Conservation (phyloP, 2,888 invertebrate species). For the Operophtera brumata region DNA sequence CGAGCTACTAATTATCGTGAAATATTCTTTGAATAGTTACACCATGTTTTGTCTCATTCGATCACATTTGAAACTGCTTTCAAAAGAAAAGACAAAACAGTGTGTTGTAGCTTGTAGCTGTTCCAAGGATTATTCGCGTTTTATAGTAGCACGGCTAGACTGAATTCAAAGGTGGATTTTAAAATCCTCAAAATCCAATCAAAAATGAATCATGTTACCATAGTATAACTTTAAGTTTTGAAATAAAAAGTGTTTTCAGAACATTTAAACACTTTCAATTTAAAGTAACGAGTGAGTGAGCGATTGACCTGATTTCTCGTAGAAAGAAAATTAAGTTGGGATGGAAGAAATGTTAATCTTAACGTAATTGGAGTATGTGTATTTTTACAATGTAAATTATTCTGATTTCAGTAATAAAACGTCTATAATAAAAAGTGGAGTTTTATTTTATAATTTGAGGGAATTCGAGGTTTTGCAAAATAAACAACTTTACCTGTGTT, state of each 20-base stretch:
- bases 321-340: constrained; percentile 60
- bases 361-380: constrained; percentile 63
- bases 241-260: neutral
- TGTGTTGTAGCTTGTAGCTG: too few species aligned
- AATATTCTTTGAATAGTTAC: too few species aligned
- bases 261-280: neutral
- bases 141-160: too few species aligned
- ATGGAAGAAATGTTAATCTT: constrained; percentile 70
- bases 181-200: too few species aligned
- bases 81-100: too few species aligned
- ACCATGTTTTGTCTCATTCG: too few species aligned
- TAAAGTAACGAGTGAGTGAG: neutral
- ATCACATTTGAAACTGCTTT: too few species aligned
- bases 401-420: constrained; percentile 80
- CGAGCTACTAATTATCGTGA: too few species aligned
- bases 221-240: neutral
- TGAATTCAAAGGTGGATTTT: neutral
- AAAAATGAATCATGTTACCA: neutral
- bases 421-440: constrained; percentile 56
- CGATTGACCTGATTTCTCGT: neutral
- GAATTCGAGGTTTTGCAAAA: too few species aligned
- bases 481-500: too few species aligned
- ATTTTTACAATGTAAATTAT: constrained; percentile 82
- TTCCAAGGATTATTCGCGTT: too few species aligned
- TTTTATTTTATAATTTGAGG: constrained; percentile 48